Conservation (phyloP, 1,140 invertebrate genomes). For the Campoletis sonorensis region DNA sequence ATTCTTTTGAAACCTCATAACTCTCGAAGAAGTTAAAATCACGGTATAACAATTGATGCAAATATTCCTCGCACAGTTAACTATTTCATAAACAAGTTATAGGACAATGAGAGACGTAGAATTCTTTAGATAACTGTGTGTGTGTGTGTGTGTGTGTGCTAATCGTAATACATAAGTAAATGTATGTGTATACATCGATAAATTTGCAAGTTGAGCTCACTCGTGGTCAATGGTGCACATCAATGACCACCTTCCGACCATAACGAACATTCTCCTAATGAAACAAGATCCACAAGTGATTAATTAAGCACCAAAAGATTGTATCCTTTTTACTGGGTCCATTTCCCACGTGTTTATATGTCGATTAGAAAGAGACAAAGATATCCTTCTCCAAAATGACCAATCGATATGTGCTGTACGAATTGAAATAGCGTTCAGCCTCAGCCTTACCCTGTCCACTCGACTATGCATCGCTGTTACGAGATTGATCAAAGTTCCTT, state of each 20-base stretch:
- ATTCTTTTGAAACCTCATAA: too few species aligned
- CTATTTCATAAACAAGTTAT: too few species aligned
- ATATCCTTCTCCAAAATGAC: background rate
- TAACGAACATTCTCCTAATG: conserved; percentile 21
- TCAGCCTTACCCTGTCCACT: background rate
- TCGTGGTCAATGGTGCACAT: conserved; percentile 67
- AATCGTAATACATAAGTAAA: too few species aligned
- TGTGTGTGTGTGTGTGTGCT: too few species aligned
- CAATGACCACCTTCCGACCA: conserved; percentile 54
- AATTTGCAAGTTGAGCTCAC: conserved; percentile 54
- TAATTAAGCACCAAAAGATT: background rate
- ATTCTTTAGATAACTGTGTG: too few species aligned
- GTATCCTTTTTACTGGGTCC: background rate
- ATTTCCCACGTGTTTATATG: background rate
- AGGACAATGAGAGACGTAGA: too few species aligned
- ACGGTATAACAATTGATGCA: too few species aligned
- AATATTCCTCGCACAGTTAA: too few species aligned
- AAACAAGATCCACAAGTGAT: background rate
- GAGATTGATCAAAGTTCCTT: conserved; percentile 71
- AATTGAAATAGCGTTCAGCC: background rate
- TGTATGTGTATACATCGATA: too few species aligned
- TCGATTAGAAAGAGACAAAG: background rate
- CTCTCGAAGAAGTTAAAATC: too few species aligned
- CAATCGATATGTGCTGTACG: background rate
- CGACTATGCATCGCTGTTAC: conserved; percentile 52